Evolutionary conservation across 2,888 invertebrate species (phyloP).

Genomic region (Cetonia aurata): DNA sequence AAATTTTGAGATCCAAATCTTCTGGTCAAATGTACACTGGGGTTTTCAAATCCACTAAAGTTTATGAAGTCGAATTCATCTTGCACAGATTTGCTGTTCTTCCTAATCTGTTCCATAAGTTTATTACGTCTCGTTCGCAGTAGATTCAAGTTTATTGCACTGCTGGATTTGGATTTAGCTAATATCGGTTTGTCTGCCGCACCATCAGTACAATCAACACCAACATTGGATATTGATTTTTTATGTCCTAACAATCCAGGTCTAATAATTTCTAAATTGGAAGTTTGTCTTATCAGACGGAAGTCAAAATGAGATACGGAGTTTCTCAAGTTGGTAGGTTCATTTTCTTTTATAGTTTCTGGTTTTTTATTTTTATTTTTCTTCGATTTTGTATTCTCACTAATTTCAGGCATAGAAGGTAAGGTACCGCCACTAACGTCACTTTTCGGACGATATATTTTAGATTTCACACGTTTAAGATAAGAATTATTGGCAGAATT

Average conservation of each 20-base stretch:
- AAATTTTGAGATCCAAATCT: constrained; percentile 54
- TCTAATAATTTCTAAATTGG: constrained; percentile 64
- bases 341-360: constrained; percentile 39
- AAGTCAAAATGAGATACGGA: constrained; percentile 61
- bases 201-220: constrained; percentile 52
- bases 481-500: constrained; percentile 55
- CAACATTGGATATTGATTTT: constrained; percentile 55
- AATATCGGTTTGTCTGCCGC: constrained; percentile 58
- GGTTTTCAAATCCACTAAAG: constrained; percentile 57
- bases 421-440: constrained; percentile 50
- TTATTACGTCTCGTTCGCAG: constrained; percentile 62
- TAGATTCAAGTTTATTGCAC: constrained; percentile 65
- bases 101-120: constrained; percentile 60
- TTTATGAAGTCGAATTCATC: constrained; percentile 65
- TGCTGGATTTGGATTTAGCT: constrained; percentile 66
- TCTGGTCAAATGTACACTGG: constrained; percentile 50
- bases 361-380: constrained; percentile 57
- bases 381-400: constrained; percentile 55
- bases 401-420: constrained; percentile 59
- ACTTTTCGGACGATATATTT: constrained; percentile 63
- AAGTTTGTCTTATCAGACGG: constrained; percentile 62
- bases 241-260: constrained; percentile 58
- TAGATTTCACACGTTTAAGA: constrained; percentile 64
- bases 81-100: constrained; percentile 60
- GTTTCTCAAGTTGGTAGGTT: constrained; percentile 46